phyloP scores from a whole-genome alignment of 1,140 invertebrate species.

The Drosophila kanapiae region DNA sequence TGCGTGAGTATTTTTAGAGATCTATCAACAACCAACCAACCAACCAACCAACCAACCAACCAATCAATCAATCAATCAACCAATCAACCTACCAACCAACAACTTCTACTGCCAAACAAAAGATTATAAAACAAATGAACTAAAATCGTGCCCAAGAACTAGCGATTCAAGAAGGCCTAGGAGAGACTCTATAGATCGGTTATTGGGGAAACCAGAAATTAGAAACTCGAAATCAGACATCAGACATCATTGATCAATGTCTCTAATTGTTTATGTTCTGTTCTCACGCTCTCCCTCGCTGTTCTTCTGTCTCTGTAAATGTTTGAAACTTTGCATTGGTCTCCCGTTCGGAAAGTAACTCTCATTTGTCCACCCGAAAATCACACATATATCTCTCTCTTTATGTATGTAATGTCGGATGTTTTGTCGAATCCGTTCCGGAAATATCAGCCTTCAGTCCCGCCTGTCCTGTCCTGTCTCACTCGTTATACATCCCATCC shows the following conservation, averaged over 20 bases:
- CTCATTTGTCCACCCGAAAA: conserved; percentile 27
- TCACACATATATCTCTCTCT: conserved; percentile 9
- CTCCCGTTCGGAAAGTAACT: conserved; percentile 18
- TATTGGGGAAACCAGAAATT: neutral
- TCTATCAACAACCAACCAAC: conserved; percentile 77
- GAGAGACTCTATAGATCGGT: neutral
- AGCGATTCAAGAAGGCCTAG: neutral
- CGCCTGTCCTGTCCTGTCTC: neutral
- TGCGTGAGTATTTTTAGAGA: conserved; percentile 92
- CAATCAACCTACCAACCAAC: conserved; percentile 32
- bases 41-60: conserved; percentile 35
- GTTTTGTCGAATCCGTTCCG: conserved; percentile 25
- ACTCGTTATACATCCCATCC: neutral
- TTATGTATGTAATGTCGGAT: conserved; percentile 15
- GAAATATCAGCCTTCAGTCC: conserved; percentile 1
- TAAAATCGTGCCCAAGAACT: neutral
- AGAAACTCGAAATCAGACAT: neutral
- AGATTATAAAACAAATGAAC: neutral
- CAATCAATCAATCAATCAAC: conserved; percentile 52
- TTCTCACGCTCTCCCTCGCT: conserved; percentile 3
- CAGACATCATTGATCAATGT: conserved; percentile 6
- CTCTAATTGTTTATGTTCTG: conserved; percentile 2
- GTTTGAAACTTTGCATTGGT: conserved; percentile 11
- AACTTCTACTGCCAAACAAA: conserved; percentile 21
- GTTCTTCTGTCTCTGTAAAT: conserved; percentile 19